These are phyloP conservation scores for Epinotia brunnichana DNA, from an alignment of 2,888 invertebrate genomes.

Conservation along the genomic window DNA sequence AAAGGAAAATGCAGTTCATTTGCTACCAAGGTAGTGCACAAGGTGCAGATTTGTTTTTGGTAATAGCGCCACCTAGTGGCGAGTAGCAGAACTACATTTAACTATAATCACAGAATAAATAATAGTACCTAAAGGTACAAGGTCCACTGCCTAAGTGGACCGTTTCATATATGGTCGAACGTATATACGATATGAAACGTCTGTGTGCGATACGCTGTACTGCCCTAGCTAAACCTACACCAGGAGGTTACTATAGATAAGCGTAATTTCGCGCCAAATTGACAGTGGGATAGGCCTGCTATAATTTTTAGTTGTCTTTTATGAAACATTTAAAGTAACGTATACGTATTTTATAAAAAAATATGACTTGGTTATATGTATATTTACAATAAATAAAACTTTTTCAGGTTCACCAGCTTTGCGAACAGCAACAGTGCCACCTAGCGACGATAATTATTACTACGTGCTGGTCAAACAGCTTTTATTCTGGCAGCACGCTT, in stretches of 20 bases:
- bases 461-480: slow-evolving; percentile 68
- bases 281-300: no score
- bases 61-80: not conserved
- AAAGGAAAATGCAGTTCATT: slow-evolving; percentile 79
- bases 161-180: no score
- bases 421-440: slow-evolving; percentile 53
- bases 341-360: no score
- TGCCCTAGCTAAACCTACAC: no score
- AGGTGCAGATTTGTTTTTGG: not conserved
- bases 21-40: slow-evolving; percentile 71
- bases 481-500: slow-evolving; percentile 74
- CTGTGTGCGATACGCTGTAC: no score
- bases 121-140: no score
- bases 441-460: slow-evolving; percentile 71
- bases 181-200: no score
- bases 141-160: no score
- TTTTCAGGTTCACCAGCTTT: slow-evolving; percentile 45
- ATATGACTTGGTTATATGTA: no score
- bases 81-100: not conserved
- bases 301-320: not conserved
- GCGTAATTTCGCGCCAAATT: no score
- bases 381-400: not conserved
- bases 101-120: no score
- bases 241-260: no score
- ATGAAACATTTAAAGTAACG: not conserved